Evolutionary conservation across 2,113 vertebrate genomes (phyloP), one percentile per base, ranked within the genome.

Genomic region (Rallus limicola): DNA sequence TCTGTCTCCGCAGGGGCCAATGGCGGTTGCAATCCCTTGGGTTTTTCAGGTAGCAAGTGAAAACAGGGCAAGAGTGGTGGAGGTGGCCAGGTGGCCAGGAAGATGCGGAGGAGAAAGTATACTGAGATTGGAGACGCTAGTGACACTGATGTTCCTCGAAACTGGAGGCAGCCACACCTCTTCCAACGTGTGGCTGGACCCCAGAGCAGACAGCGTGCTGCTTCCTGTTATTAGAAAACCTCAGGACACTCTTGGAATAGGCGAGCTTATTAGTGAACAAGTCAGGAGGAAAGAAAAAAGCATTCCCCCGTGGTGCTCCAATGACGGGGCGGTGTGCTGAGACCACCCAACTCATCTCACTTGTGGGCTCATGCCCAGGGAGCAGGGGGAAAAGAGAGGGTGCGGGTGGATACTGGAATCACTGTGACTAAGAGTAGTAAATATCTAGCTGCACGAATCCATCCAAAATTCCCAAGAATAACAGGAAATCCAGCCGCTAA

Each of bases 221-320:
- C 68, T 93, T 94, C 86, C 93, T 96, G 92, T 92, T 93, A 36
- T 92, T 96, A 96, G 95, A 97, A 95, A 96, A 86, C 70, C 77
- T 71, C 3, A 8, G 86, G 86, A 95, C 2, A 34, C 53, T 94
- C 65, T 90, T 0, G 1, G 62, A 84, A 75, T 65, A 88, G n/a
- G 25, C 1, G 2, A 86, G 58, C 33, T 82, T 88, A 2, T 65
- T 58, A 90, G 42, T 0, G 1, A 92, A 33, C 0, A 3, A 77
- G 48, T 26, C 50, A 12, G 44, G 21, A 69, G 34, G 16, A 56
- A 24, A 83, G 75, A 52, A 52, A 82, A 42, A 28, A 85, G 26
- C 62, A 2, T 31, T 42, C 25, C 31, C 42, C 81, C 2, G 0
- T 2, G 3, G 10, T 48, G 69, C 44, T 59, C 60, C 1, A 0